These are phyloP conservation scores for Lithophane ornitopus DNA, from an alignment of 2,888 invertebrate species.

Conservation along the genomic window DNA sequence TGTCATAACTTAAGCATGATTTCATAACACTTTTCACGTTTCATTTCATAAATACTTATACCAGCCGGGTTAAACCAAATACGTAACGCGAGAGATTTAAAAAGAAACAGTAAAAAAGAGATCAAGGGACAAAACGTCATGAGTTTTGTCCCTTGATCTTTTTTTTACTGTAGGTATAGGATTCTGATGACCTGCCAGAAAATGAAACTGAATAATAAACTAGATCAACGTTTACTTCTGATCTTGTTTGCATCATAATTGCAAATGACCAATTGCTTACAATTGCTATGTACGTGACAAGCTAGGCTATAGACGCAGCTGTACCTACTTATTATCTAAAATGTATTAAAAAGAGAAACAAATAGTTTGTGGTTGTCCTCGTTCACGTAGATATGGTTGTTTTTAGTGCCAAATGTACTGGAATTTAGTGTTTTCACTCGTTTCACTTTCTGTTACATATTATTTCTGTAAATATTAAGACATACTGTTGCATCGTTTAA, in stretches of 20 bases:
- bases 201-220: constrained; percentile 32
- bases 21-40: constrained; percentile 32
- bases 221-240: constrained; percentile 47
- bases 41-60: constrained; percentile 27
- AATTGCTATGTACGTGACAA: constrained; percentile 62
- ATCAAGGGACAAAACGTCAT: not conserved
- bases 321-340: constrained; percentile 26
- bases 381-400: constrained; percentile 59
- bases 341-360: constrained; percentile 52
- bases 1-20: constrained; percentile 20
- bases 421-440: constrained; percentile 45
- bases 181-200: constrained; percentile 7
- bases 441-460: constrained; percentile 20
- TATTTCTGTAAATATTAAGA: constrained; percentile 10
- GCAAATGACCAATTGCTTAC: constrained; percentile 57
- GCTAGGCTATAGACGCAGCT: constrained; percentile 31
- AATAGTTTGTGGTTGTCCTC: constrained; percentile 56
- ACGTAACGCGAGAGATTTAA: not conserved
- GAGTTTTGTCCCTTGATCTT: too few species aligned
- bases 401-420: constrained; percentile 30
- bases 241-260: constrained; percentile 61
- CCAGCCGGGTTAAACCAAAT: not conserved
- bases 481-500: constrained; percentile 2
- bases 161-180: too few species aligned
- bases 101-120: not conserved